A percentile compares a stretch with the other conserved stretches of the same genome.
These are phyloP conservation scores for Noctua janthe DNA, from an alignment of 2,888 invertebrate species.

Conservation along the genomic window DNA sequence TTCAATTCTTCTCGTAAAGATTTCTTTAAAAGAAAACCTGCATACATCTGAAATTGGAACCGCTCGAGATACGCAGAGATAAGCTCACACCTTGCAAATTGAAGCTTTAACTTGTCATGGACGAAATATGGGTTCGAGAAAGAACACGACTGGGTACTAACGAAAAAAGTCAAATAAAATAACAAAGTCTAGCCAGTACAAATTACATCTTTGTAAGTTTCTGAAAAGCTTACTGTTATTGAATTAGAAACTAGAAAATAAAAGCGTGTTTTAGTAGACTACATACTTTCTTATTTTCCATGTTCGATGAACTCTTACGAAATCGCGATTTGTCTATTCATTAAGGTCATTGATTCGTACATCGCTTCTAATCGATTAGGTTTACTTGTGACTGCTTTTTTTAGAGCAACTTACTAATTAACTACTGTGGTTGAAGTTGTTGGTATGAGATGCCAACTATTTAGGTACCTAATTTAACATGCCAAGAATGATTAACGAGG, in stretches of 20 bases:
- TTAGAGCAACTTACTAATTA: slow-evolving; percentile 5
- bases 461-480: slow-evolving; percentile 31
- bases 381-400: slow-evolving; percentile 2
- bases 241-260: slow-evolving; percentile 2
- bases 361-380: slow-evolving; percentile 33
- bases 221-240: neutral
- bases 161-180: neutral
- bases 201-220: neutral
- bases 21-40: slow-evolving; percentile 12
- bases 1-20: neutral
- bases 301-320: slow-evolving; percentile 20
- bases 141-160: neutral
- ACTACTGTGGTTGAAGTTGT: neutral
- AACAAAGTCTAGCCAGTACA: neutral
- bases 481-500: slow-evolving; percentile 34
- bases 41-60: slow-evolving; percentile 21
- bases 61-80: slow-evolving; percentile 34
- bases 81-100: slow-evolving; percentile 30
- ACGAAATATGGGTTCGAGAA: slow-evolving; percentile 34
- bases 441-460: neutral
- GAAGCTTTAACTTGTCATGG: slow-evolving; percentile 39
- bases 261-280: neutral
- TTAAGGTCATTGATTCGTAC: slow-evolving; percentile 35
- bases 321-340: slow-evolving; percentile 42
- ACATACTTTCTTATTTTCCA: slow-evolving; percentile 15